phyloP scores from a whole-genome alignment of 1,140 invertebrate species.

The Caenorhabditis briggsae region DNA sequence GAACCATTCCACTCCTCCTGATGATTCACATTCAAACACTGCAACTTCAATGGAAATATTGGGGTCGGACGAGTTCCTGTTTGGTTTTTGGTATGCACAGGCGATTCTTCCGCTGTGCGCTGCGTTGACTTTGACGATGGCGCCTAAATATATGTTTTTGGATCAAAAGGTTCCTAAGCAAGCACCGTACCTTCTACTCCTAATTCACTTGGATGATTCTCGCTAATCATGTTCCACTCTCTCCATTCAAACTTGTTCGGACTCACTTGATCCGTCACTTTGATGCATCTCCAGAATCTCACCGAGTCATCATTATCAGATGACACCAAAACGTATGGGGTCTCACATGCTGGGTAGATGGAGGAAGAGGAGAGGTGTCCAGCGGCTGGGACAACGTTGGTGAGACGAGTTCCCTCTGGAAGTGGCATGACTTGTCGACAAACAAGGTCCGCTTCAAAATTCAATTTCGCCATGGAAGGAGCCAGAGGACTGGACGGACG shows the following conservation, averaged over 20 bases:
- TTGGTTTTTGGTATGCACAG: constrained; percentile 87
- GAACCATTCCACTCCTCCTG: constrained; percentile 96
- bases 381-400: constrained; percentile 84
- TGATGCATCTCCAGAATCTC: constrained; percentile 78
- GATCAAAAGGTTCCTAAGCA: too few species aligned
- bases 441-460: constrained; percentile 56
- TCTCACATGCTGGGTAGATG: constrained; percentile 96
- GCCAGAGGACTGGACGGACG: constrained; percentile 56
- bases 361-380: constrained; percentile 97
- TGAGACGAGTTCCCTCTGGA: constrained; percentile 43
- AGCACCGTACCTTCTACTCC: constrained; percentile 68
- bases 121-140: constrained; percentile 80
- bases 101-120: constrained; percentile 96
- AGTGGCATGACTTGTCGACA: constrained; percentile 54
- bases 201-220: constrained; percentile 71
- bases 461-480: constrained; percentile 52
- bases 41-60: constrained; percentile 87
- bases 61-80: neutral
- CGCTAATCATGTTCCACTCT: constrained; percentile 77
- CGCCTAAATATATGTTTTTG: neutral
- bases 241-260: constrained; percentile 70
- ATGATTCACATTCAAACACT: constrained; percentile 99
- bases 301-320: constrained; percentile 90
- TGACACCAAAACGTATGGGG: constrained; percentile 91
- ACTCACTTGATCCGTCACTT: neutral